phyloP scores from a whole-genome alignment of 2,797 vertebrate species.

The Dicrostonyx torquatus region DNA sequence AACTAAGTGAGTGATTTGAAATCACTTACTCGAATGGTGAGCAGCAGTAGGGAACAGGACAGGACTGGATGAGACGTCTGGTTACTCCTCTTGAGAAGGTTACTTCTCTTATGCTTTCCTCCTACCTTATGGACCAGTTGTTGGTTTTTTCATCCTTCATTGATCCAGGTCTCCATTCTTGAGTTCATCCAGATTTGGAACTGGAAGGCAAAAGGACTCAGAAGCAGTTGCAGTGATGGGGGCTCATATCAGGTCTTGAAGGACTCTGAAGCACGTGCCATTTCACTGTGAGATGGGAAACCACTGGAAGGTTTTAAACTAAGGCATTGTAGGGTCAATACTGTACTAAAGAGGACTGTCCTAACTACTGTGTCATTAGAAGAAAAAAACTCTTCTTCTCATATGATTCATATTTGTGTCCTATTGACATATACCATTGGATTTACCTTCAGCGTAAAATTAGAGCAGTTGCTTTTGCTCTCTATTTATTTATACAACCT shows the following conservation, averaged over 20 bases:
- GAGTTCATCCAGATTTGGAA: background rate
- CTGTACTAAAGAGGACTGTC: background rate
- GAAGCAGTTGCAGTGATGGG: background rate
- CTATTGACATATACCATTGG: background rate
- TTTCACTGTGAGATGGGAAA: background rate
- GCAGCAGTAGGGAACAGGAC: background rate
- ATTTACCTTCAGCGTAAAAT: background rate
- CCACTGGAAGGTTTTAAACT: background rate
- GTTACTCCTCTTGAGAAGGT: background rate
- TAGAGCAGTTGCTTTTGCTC: background rate
- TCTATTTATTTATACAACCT: background rate
- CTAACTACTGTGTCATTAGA: background rate
- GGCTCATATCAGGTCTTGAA: background rate
- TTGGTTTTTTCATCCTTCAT: background rate
- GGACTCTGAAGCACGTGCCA: background rate
- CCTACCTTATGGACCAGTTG: background rate
- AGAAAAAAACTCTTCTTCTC: background rate
- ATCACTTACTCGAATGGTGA: background rate
- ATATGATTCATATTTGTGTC: background rate
- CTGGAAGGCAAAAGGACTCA: background rate
- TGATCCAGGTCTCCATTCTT: background rate
- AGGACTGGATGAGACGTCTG: background rate
- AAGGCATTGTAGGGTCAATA: background rate
- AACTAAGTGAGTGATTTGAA: background rate
- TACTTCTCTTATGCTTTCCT: background rate